Percentiles rank a stretch among this genome's conserved stretches.
phyloP scores from a whole-genome alignment of 2,888 invertebrate species.

The Thereva unica region DNA sequence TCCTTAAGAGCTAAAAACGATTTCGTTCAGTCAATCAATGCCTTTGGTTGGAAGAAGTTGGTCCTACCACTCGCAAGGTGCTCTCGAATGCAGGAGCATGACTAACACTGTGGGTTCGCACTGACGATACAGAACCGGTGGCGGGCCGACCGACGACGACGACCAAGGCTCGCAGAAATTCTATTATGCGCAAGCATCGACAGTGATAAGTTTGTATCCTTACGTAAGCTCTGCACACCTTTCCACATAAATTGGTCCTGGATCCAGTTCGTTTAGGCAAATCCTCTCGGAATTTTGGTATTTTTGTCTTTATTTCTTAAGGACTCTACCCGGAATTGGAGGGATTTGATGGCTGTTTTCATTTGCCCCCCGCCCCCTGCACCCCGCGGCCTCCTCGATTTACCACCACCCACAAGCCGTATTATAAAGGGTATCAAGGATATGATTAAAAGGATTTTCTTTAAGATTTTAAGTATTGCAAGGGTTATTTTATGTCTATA shows the following conservation, averaged over 20 bases:
- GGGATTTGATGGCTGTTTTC: conserved; percentile 37
- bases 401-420: background rate
- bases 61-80: too few relatives aligned
- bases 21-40: too few relatives aligned
- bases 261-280: conserved; percentile 33
- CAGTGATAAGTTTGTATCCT: background rate
- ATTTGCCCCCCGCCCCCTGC: conserved; percentile 14
- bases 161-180: too few relatives aligned
- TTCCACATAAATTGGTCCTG: conserved; percentile 16
- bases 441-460: conserved; percentile 40
- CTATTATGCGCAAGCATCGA: conserved; percentile 1
- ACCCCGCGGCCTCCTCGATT: background rate
- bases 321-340: conserved; percentile 32
- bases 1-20: too few relatives aligned
- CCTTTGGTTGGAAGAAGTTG: too few relatives aligned
- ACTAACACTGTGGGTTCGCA: too few relatives aligned
- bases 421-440: conserved; percentile 18
- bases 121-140: too few relatives aligned
- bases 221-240: conserved; percentile 10
- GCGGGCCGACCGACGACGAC: too few relatives aligned
- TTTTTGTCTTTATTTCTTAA: conserved; percentile 40
- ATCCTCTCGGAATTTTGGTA: conserved; percentile 38
- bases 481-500: conserved; percentile 10
- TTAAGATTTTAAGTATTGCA: conserved; percentile 40
- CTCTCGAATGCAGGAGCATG: too few relatives aligned